Evolutionary conservation across 2,888 invertebrate genomes (phyloP), one percentile per base, ranked within the genome.

Genomic region (Balanococcus diminutus): DNA sequence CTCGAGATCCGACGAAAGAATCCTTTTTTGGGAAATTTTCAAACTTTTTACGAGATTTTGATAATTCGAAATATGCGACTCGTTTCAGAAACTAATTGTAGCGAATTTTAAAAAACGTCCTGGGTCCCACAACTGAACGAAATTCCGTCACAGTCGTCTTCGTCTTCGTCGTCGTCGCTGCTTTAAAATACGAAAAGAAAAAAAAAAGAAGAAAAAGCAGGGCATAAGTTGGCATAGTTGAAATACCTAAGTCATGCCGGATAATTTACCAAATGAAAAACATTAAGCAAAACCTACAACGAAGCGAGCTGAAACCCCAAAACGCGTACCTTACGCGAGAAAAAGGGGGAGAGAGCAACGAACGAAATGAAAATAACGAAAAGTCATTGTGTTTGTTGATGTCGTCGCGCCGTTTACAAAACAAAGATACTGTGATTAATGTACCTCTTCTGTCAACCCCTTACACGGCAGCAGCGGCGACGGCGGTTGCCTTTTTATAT

Each of bases 211-310:
- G 75, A 75, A 86, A 61, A 86, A 86, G 56, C 86, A 22, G 81
- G 61, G 72, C 51, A 81, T 81, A 81, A 81, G 81, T 81, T 81
- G 46, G 82, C 82, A 86, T 86, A 86, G 86, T 86, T 86, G 81
- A 86, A 86, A 86, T 86, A 86, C 86, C 82, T 81, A 86, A 86
- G 86, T 86, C 86, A 86, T 86, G 86, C 82, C 86, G 86, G 79
- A 86, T 86, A 86, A 86, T 86, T 86, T 86, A 86, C 67, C 86
- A 86, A 86, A 86, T 86, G 86, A 86, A 86, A 86, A 86, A 86
- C 86, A 81, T 81, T 81, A 81, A 86, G 86, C 81, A 81, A 72
- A 84, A 84, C 72, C 83, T 83, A n/a, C n/a, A 72, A 39, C 36
- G 46, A 84, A 72, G 79, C 75, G 79, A 72, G 79, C 75, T 84